Conservation (phyloP, 2,888 invertebrate species). For the Zaprionus obscuricornis region DNA sequence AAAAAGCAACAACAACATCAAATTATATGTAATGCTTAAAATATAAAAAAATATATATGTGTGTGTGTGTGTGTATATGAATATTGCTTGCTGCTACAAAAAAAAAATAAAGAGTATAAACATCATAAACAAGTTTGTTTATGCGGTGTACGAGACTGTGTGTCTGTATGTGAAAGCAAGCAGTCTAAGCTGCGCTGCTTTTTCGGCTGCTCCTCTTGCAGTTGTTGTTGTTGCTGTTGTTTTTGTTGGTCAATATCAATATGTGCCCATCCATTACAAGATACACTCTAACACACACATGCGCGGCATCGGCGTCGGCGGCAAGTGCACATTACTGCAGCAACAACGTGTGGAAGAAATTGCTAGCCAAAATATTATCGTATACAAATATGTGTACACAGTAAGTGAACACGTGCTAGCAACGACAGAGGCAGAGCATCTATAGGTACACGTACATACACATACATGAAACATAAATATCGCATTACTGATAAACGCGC, state of each 20-base stretch:
- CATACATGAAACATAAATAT: constrained; percentile 60
- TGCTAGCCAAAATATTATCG: constrained; percentile 44
- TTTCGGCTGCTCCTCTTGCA: neutral
- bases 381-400: constrained; percentile 37
- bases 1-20: too few relatives aligned
- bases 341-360: constrained; percentile 4
- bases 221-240: constrained; percentile 18
- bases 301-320: too few relatives aligned
- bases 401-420: neutral
- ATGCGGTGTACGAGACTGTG: too few relatives aligned
- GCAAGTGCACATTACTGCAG: constrained; percentile 18
- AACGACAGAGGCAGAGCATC: neutral
- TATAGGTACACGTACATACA: constrained; percentile 28
- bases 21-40: too few relatives aligned
- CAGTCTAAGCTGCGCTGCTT: neutral
- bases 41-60: too few relatives aligned
- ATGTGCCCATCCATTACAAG: constrained; percentile 35
- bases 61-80: too few relatives aligned
- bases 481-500: constrained; percentile 61
- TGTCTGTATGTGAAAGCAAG: too few relatives aligned
- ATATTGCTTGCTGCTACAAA: too few relatives aligned
- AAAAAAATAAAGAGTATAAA: too few relatives aligned
- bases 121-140: too few relatives aligned
- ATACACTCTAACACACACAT: neutral
- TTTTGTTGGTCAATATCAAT: constrained; percentile 55